phyloP scores from a whole-genome alignment of 2,888 invertebrate species.

The Eudasyphora cyanicolor region DNA sequence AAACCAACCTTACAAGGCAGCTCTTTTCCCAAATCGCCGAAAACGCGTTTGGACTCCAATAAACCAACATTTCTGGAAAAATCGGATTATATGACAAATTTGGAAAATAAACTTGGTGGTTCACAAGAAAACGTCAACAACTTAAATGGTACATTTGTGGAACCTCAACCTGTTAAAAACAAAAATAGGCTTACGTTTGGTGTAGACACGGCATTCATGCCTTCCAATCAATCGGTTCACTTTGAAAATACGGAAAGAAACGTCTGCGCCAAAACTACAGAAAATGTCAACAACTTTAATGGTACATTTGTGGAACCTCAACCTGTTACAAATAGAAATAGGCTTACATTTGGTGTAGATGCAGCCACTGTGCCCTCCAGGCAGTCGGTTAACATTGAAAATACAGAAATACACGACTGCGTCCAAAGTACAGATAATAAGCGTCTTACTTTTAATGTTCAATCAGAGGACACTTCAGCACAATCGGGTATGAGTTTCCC shows the following conservation, averaged over 20 bases:
- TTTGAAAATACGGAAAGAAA: no score
- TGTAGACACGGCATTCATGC: background rate
- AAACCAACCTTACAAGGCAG: slow-evolving; percentile 63
- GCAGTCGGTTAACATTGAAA: no score
- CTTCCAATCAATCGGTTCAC: background rate
- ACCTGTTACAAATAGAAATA: slow-evolving; percentile 20
- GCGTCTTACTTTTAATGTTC: slow-evolving; percentile 57
- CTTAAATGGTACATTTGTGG: slow-evolving; percentile 62
- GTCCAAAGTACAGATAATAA: slow-evolving; percentile 16
- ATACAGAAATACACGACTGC: slow-evolving; percentile 27
- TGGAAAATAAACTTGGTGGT: background rate
- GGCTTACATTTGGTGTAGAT: slow-evolving; percentile 42
- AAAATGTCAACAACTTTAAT: slow-evolving; percentile 53
- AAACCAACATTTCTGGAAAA: slow-evolving; percentile 71
- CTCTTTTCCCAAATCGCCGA: slow-evolving; percentile 72
- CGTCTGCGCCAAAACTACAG: no score
- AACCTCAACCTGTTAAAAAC: background rate
- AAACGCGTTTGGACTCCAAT: slow-evolving; percentile 58
- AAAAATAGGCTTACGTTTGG: slow-evolving; percentile 46
- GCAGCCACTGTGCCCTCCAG: background rate
- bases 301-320: slow-evolving; percentile 51
- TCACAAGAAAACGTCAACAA: slow-evolving; percentile 9
- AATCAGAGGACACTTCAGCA: background rate
- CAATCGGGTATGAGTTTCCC: slow-evolving; percentile 27
- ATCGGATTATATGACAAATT: slow-evolving; percentile 65